A percentile compares a stretch with the other conserved stretches of the same genome.
These are phyloP conservation scores for Paragorgia papillata DNA, from an alignment of 92 coral and sea anemone genomes.

Conservation along the genomic window DNA sequence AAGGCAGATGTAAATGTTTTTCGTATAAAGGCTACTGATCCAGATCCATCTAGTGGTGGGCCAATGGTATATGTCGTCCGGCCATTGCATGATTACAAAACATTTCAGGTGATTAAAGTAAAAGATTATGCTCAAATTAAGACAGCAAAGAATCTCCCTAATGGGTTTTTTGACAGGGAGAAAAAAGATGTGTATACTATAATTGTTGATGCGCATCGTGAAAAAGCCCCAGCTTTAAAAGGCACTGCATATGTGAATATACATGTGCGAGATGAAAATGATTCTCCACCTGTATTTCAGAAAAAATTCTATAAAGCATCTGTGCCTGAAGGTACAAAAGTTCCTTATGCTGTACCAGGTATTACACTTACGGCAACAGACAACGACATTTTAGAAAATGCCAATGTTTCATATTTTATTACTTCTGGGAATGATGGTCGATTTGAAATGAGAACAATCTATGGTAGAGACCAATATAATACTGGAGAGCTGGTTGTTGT, in stretches of 20 bases:
- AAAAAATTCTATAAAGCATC: conserved; percentile 52
- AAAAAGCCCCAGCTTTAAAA: conserved; percentile 43
- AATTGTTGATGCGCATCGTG: conserved; percentile 65
- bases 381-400: conserved; percentile 76
- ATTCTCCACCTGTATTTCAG: conserved; percentile 69
- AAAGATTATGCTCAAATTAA: conserved; percentile 30
- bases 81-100: not conserved
- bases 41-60: conserved; percentile 11
- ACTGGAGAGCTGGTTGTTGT: conserved; percentile 71
- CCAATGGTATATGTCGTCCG: not conserved
- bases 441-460: conserved; percentile 28
- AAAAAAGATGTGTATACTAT: conserved; percentile 45
- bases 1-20: conserved; percentile 8
- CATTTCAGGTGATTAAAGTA: not conserved
- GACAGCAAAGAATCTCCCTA: conserved; percentile 54
- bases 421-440: conserved; percentile 75
- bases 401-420: conserved; percentile 77
- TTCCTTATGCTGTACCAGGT: conserved; percentile 52
- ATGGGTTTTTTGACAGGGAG: conserved; percentile 69
- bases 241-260: conserved; percentile 58
- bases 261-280: conserved; percentile 84
- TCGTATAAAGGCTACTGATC: conserved; percentile 38
- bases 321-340: conserved; percentile 64
- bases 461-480: conserved; percentile 47
- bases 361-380: conserved; percentile 69